These are phyloP conservation scores for Holocentrus rufus DNA, from an alignment of 2,797 vertebrate species.

Conservation along the genomic window DNA sequence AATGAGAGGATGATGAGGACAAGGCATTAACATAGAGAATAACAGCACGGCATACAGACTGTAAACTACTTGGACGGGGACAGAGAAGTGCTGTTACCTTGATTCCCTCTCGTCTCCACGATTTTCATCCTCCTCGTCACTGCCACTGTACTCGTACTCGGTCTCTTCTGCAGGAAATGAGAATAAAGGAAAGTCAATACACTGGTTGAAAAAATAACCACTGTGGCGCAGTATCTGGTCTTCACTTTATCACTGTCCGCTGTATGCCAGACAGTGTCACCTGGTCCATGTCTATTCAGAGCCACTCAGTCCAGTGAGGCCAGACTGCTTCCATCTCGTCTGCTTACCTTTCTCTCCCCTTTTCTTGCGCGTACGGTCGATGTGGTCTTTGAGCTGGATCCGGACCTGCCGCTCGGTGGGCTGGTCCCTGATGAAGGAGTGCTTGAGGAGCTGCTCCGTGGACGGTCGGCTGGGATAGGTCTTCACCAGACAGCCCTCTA, in stretches of 20 bases:
- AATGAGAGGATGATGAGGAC: not conserved
- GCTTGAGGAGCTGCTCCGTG: constrained; percentile 93
- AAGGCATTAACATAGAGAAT: not conserved
- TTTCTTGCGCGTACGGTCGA: constrained; percentile 92
- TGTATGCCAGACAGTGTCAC: not conserved
- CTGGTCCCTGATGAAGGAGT: constrained; percentile 93
- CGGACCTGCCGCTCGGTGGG: constrained; percentile 93
- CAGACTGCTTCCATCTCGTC: not conserved
- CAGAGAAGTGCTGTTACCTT: constrained; percentile 78
- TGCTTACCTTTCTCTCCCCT: constrained; percentile 89
- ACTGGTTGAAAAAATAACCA: not conserved
- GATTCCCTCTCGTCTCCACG: constrained; percentile 92
- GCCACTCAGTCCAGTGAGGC: not conserved
- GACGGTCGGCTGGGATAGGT: constrained; percentile 90
- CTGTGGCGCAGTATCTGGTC: not conserved
- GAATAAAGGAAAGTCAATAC: constrained; percentile 22
- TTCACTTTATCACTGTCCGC: not conserved
- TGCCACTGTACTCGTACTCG: constrained; percentile 94
- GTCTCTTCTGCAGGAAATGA: constrained; percentile 86
- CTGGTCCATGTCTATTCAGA: not conserved
- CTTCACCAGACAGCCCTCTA: constrained; percentile 94
- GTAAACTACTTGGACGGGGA: not conserved
- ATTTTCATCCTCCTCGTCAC: constrained; percentile 94
- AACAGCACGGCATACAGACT: not conserved
- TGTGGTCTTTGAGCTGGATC: constrained; percentile 96